phyloP scores from a whole-genome alignment of 2,888 invertebrate species.

The Chaetoderma sp. region DNA sequence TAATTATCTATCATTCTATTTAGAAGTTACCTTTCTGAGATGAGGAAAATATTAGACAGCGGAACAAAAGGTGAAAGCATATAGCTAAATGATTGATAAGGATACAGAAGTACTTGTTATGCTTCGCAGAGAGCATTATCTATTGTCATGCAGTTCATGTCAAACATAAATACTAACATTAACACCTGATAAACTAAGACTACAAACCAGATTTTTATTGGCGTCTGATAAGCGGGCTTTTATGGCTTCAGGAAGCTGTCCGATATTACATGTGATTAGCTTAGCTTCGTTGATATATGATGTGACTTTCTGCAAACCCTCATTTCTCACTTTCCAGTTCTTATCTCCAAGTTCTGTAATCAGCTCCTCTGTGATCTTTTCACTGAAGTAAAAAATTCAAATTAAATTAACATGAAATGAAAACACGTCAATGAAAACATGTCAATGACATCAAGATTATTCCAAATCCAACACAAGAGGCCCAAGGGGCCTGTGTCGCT shows the following conservation, averaged over 20 bases:
- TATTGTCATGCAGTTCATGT: too few species aligned
- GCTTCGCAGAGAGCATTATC: too few species aligned
- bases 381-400: constrained; percentile 65
- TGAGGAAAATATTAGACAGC: too few species aligned
- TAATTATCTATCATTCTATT: too few species aligned
- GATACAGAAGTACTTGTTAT: too few species aligned
- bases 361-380: constrained; percentile 84
- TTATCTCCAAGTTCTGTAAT: constrained; percentile 76
- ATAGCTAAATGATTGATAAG: too few species aligned
- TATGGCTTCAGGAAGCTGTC: constrained; percentile 85
- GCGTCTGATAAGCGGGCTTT: constrained; percentile 86
- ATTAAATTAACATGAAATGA: not conserved
- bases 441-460: not conserved
- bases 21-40: too few species aligned
- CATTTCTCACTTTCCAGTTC: constrained; percentile 86
- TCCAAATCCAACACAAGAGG: too few species aligned
- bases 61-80: too few species aligned
- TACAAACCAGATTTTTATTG: constrained; percentile 85
- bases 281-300: constrained; percentile 81
- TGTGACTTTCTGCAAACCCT: constrained; percentile 80
- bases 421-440: constrained; percentile 25
- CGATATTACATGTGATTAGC: constrained; percentile 85
- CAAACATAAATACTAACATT: too few species aligned
- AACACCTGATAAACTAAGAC: too few species aligned
- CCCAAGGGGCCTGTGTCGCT: too few species aligned